Conservation (phyloP, 2,888 invertebrate species). For the Platerodrilus igneus region DNA sequence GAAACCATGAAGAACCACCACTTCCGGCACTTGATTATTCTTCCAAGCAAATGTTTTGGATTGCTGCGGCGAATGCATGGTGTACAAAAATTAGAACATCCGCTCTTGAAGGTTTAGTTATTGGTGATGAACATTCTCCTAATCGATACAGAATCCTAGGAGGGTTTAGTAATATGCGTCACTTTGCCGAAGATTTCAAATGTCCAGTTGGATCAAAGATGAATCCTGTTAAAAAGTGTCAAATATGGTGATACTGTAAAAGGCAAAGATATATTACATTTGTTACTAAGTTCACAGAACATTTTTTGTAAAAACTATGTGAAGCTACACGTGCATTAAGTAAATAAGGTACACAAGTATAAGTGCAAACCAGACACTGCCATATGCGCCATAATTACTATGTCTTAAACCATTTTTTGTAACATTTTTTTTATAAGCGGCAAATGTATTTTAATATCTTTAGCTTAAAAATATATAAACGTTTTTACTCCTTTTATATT, state of each 20-base stretch:
- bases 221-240: slow-evolving; percentile 55
- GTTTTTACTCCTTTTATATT: too few relatives aligned
- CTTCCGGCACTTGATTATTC: slow-evolving; percentile 68
- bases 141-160: slow-evolving; percentile 55
- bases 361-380: too few relatives aligned
- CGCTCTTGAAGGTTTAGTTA: slow-evolving; percentile 63
- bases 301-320: too few relatives aligned
- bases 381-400: too few relatives aligned
- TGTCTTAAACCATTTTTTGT: too few relatives aligned
- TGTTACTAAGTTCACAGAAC: too few relatives aligned
- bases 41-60: slow-evolving; percentile 55
- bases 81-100: slow-evolving; percentile 67
- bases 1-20: slow-evolving; percentile 59
- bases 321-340: too few relatives aligned
- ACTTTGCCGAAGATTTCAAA: slow-evolving; percentile 54
- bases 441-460: too few relatives aligned
- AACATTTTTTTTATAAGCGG: too few relatives aligned
- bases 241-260: slow-evolving; percentile 56
- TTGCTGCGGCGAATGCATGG: slow-evolving; percentile 77
- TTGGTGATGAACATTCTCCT: slow-evolving; percentile 68
- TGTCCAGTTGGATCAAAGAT: slow-evolving; percentile 52
- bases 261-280: too few relatives aligned
- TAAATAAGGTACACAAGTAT: too few relatives aligned
- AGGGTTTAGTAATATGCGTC: slow-evolving; percentile 53
- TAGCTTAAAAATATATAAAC: too few relatives aligned